Evolutionary conservation across 2,113 vertebrate genomes (phyloP), one percentile per base, ranked within the genome.

Genomic region (Hiodon tergisus): DNA sequence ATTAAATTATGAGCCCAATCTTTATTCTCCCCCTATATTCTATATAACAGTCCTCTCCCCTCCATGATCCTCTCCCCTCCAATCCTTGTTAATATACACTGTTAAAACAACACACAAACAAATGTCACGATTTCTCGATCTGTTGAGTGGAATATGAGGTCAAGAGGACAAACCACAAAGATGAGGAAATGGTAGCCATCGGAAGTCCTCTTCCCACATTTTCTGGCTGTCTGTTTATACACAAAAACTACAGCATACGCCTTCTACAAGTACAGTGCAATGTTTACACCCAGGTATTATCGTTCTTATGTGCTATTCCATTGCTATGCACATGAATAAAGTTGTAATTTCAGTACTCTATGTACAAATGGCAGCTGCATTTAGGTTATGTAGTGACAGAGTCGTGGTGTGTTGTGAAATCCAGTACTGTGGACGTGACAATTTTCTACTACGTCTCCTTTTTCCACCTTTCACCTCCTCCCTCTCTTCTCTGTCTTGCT

Each of bases 1-100:
- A 93, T 84, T 94, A 90, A 92, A 87, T 81, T 77, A 86, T 88
- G 82, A 87, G 77, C 82, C 58, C 77, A 80, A 86, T 82, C 79
- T 85, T 85, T 84, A 75, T 80, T 82, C 79, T 81, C 78, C 78
- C 76, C 69, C 74, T 31, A 31, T 31, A 31, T 31, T 31, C 31
- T 31, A 31, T 31, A 31, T 31, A 51, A 50, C 53, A 47, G n/a
- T 57, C 78, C 58, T 54, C 62, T 53, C 73, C 13, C 67, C 17
- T 6, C 58, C 48, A 51, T 54, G 53, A 47, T 50, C 68, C 59
- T 52, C 66, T 31, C 46, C 31, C 75, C 55, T 69, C 46, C 68
- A 51, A 14, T 46, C 58, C 48, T 71, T 16, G 53, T 62, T 17
- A 6, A 47, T 17, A 67, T 46, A 14, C 13, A 63, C 8, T 31